Evolutionary conservation across 2,797 vertebrate genomes (phyloP).

Genomic region (Lates japonicus): DNA sequence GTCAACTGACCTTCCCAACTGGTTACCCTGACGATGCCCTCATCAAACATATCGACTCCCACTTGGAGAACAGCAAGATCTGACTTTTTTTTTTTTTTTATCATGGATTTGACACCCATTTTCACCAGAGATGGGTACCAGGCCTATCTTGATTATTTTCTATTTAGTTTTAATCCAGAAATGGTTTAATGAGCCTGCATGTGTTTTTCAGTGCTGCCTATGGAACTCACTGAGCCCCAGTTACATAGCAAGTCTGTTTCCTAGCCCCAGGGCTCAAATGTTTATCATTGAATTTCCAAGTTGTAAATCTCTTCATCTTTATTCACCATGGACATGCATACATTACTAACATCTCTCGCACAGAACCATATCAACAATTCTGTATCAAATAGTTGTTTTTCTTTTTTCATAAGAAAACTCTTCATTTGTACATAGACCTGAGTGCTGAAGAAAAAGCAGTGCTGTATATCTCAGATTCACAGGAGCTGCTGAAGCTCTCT

Average conservation of each 20-base stretch:
- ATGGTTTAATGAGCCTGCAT: constrained; percentile 31
- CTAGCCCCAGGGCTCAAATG: background rate
- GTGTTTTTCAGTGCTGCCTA: constrained; percentile 15
- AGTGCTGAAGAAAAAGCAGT: background rate
- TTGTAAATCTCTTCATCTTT: constrained; percentile 3
- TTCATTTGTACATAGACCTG: constrained; percentile 18
- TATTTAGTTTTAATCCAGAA: background rate
- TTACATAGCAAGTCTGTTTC: constrained; percentile 2
- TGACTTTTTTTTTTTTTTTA: constrained; percentile 71
- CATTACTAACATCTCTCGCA: background rate
- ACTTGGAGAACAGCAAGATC: constrained; percentile 96
- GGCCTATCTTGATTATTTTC: background rate
- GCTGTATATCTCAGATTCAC: background rate
- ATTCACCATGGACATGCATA: background rate
- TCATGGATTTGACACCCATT: background rate
- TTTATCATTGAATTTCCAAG: background rate
- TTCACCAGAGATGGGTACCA: background rate
- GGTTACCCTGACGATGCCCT: constrained; percentile 93
- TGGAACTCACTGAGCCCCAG: background rate
- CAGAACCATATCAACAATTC: constrained; percentile 3
- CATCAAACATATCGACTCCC: constrained; percentile 95
- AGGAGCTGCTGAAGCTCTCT: background rate
- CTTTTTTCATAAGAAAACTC: background rate
- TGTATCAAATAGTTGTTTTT: background rate
- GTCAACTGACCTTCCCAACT: constrained; percentile 92